Conservation (phyloP, 2,113 vertebrate genomes). For the Sebastes schlegelii region DNA sequence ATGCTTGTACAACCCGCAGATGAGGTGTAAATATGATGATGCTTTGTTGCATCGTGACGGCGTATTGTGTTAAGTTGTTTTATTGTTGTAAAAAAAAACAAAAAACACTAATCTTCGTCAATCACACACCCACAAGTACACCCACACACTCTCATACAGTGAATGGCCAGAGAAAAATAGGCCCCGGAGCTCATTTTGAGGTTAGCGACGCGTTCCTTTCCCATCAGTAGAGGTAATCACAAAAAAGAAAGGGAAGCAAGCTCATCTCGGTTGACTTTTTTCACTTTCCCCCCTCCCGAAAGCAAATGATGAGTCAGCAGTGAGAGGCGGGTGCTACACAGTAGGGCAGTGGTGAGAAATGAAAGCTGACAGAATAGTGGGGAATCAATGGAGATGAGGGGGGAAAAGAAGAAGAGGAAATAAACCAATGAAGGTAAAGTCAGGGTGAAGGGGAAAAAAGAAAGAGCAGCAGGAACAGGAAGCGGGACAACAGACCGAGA, state of each 20-base stretch:
- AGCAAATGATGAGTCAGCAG: slow-evolving; percentile 64
- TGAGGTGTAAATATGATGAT: slow-evolving; percentile 15
- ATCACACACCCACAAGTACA: not conserved
- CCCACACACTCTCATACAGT: slow-evolving; percentile 11
- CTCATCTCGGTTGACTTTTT: slow-evolving; percentile 53
- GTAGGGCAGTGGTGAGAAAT: slow-evolving; percentile 44
- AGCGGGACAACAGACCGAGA: slow-evolving; percentile 36
- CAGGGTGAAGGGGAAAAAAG: slow-evolving; percentile 26
- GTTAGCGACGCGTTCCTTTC: slow-evolving; percentile 51
- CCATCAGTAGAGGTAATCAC: slow-evolving; percentile 63
- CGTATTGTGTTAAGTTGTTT: not conserved
- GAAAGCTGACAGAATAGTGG: slow-evolving; percentile 44
- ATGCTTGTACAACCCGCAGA: slow-evolving; percentile 10
- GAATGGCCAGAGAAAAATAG: slow-evolving; percentile 31
- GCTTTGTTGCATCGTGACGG: slow-evolving; percentile 8
- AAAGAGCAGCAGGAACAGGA: not conserved
- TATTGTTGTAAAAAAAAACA: slow-evolving; percentile 11
- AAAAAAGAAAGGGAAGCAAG: slow-evolving; percentile 45
- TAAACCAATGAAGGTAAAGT: slow-evolving; percentile 51
- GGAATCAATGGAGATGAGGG: slow-evolving; percentile 39
- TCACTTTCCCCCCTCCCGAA: slow-evolving; percentile 2
- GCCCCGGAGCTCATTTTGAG: slow-evolving; percentile 55
- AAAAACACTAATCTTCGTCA: slow-evolving; percentile 9
- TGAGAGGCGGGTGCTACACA: slow-evolving; percentile 34
- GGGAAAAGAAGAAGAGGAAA: slow-evolving; percentile 15